Percentiles rank a stretch among this genome's conserved stretches.
phyloP scores from a whole-genome alignment of 2,797 vertebrate genomes.

The Mus minutoides region DNA sequence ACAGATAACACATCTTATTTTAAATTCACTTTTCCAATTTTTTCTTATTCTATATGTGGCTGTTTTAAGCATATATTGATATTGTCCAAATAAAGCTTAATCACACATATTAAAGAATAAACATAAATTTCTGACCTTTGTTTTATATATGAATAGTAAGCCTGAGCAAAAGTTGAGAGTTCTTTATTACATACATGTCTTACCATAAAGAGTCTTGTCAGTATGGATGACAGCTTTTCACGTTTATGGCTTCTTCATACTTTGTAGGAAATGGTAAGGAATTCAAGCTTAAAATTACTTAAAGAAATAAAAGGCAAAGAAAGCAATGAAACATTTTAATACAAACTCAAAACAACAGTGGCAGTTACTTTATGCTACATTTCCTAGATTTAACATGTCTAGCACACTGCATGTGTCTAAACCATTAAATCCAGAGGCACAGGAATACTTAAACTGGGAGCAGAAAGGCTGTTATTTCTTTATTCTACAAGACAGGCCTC shows the following conservation, averaged over 20 bases:
- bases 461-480: neutral
- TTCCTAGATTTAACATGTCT: neutral
- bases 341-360: neutral
- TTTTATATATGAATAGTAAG: neutral
- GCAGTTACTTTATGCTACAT: neutral
- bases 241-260: neutral
- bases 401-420: neutral
- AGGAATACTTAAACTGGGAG: neutral
- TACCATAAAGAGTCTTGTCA: neutral
- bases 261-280: neutral
- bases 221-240: neutral
- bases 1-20: neutral
- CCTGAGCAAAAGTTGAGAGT: neutral
- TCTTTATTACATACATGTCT: neutral
- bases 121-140: neutral
- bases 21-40: neutral
- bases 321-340: neutral
- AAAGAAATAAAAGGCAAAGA: conserved; percentile 4
- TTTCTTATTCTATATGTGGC: neutral
- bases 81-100: neutral
- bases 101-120: neutral
- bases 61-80: neutral
- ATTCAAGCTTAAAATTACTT: neutral
- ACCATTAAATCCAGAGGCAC: neutral
- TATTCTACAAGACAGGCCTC: neutral